Evolutionary conservation across 2,113 vertebrate genomes (phyloP).

Genomic region (Menura novaehollandiae): DNA sequence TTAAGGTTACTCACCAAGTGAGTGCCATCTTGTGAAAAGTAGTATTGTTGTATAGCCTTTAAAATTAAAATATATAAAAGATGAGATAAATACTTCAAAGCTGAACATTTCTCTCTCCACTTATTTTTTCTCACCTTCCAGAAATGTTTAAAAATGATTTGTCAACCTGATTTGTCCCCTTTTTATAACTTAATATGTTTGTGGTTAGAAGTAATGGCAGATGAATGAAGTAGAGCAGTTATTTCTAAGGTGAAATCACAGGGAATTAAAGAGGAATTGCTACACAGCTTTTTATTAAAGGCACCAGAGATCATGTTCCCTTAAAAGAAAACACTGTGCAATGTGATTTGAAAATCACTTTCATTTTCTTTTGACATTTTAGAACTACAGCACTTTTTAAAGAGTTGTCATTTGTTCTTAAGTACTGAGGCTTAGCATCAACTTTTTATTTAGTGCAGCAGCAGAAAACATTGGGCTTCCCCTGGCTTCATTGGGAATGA

Average conservation of each 20-base stretch:
- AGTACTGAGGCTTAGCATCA: background rate
- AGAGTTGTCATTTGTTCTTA: conserved; percentile 33
- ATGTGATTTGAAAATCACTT: conserved; percentile 39
- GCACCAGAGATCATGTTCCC: conserved; percentile 21
- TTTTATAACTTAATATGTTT: conserved; percentile 7
- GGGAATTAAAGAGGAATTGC: conserved; percentile 51
- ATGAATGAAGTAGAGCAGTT: background rate
- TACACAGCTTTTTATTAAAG: conserved; percentile 54
- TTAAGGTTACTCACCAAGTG: background rate
- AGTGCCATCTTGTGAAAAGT: background rate
- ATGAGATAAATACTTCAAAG: background rate
- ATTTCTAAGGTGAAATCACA: conserved; percentile 59
- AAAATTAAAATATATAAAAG: background rate
- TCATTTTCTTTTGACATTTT: conserved; percentile 7
- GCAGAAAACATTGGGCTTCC: conserved; percentile 9
- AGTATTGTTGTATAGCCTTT: background rate
- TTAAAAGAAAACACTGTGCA: conserved; percentile 20
- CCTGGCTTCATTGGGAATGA: conserved; percentile 19
- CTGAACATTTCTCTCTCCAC: background rate
- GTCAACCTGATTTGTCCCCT: background rate
- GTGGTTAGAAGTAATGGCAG: conserved; percentile 3
- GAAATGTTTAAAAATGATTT: conserved; percentile 14
- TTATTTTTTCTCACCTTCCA: conserved; percentile 3
- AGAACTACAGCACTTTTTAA: background rate
- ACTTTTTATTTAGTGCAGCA: conserved; percentile 23